Conservation (phyloP, 2,113 vertebrate genomes). For the Anoura caudifer region DNA sequence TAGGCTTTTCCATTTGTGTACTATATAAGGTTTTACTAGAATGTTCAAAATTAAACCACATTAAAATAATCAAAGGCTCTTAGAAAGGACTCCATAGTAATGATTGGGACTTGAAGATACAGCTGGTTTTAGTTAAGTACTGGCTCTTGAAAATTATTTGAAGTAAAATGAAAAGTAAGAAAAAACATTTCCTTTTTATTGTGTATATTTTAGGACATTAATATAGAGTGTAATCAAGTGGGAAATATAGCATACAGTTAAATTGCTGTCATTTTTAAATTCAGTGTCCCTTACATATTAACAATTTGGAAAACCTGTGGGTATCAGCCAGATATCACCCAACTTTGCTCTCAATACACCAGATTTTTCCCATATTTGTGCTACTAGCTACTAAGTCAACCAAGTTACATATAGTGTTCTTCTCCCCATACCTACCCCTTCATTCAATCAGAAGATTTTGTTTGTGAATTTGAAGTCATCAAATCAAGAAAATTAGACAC, state of each 20-base stretch:
- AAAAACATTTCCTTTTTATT: conserved; percentile 43
- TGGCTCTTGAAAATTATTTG: conserved; percentile 60
- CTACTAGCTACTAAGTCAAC: background rate
- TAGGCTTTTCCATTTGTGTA: conserved; percentile 61
- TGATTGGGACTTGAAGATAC: conserved; percentile 63
- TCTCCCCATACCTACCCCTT: background rate
- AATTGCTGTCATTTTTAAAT: background rate
- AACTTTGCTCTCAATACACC: background rate
- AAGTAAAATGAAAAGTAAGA: conserved; percentile 54
- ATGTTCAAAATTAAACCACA: conserved; percentile 76
- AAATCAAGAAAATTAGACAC: background rate
- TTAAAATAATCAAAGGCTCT: conserved; percentile 73
- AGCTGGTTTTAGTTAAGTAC: conserved; percentile 67
- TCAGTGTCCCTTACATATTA: background rate
- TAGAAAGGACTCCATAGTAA: conserved; percentile 63
- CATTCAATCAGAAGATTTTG: background rate
- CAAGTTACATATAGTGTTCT: background rate
- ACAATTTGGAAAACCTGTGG: background rate
- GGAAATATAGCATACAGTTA: background rate
- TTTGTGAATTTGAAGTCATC: background rate
- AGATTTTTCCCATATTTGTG: background rate
- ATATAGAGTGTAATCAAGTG: background rate
- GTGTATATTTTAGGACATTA: conserved; percentile 36
- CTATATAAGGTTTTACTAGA: conserved; percentile 68
- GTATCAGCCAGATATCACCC: background rate